Evolutionary conservation across 2,888 invertebrate genomes (phyloP).

Genomic region (Crocallis elinguaria): DNA sequence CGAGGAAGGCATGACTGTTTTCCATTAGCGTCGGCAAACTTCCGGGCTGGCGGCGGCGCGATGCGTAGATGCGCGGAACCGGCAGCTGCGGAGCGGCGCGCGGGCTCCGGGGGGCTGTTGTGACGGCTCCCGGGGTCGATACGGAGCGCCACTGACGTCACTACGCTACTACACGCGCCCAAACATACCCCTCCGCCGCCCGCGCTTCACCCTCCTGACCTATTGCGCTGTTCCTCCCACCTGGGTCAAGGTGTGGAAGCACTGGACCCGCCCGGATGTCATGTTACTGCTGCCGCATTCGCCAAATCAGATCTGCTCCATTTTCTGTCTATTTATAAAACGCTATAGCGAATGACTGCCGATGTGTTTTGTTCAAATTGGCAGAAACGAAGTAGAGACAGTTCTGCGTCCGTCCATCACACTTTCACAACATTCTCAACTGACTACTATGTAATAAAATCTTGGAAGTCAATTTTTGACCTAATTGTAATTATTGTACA

Average conservation of each 20-base stretch:
- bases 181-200: conserved; percentile 70
- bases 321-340: conserved; percentile 8
- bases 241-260: conserved; percentile 81
- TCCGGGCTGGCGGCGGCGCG: conserved; percentile 65
- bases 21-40: conserved; percentile 67
- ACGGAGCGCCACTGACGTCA: conserved; percentile 79
- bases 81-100: conserved; percentile 35
- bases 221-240: conserved; percentile 78
- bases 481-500: too few relatives aligned
- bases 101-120: conserved; percentile 66
- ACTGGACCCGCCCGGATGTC: conserved; percentile 57
- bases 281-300: conserved; percentile 37
- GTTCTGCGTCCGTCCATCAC: too few relatives aligned
- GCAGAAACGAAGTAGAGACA: too few relatives aligned
- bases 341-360: not conserved
- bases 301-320: conserved; percentile 22
- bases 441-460: too few relatives aligned
- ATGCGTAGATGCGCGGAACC: conserved; percentile 68
- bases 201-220: conserved; percentile 68
- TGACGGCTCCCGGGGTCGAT: conserved; percentile 78
- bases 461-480: too few relatives aligned
- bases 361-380: too few relatives aligned
- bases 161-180: conserved; percentile 83
- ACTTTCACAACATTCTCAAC: too few relatives aligned
- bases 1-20: conserved; percentile 57